Evolutionary conservation across 2,113 vertebrate genomes (phyloP).

Genomic region (Haliaeetus leucogaster): DNA sequence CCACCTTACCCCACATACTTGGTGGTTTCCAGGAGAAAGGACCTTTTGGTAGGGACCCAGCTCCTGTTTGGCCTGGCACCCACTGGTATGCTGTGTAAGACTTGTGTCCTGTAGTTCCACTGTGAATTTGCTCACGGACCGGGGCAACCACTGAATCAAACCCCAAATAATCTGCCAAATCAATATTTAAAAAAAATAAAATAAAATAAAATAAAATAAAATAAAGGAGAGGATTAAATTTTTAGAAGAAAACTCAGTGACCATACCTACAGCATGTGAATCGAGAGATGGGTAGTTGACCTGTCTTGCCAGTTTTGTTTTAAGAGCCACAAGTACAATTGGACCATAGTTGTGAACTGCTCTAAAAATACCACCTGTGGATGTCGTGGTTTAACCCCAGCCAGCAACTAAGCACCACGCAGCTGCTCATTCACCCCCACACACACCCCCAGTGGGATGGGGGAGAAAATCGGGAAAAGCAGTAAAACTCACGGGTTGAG

Average conservation of each 20-base stretch:
- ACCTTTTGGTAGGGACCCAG: neutral
- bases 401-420: no score
- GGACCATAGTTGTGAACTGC: neutral
- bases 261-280: neutral
- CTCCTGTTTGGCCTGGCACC: neutral
- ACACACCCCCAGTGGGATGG: no score
- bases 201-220: no score
- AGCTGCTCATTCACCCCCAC: no score
- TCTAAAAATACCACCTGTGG: neutral
- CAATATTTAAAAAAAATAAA: fast-evolving
- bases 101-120: neutral
- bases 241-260: neutral
- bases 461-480: no score
- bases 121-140: neutral
- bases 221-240: neutral
- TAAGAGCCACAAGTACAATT: neutral
- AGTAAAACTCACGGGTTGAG: no score
- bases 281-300: neutral
- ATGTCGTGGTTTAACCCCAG: no score
- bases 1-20: neutral
- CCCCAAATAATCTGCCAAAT: neutral
- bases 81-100: neutral
- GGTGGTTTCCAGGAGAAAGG: neutral
- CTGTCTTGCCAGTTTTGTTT: neutral
- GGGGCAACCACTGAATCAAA: neutral